Base-by-base conservation (phyloP, 2,888 invertebrate species). In the Philhelius pedissequus region DNA sequence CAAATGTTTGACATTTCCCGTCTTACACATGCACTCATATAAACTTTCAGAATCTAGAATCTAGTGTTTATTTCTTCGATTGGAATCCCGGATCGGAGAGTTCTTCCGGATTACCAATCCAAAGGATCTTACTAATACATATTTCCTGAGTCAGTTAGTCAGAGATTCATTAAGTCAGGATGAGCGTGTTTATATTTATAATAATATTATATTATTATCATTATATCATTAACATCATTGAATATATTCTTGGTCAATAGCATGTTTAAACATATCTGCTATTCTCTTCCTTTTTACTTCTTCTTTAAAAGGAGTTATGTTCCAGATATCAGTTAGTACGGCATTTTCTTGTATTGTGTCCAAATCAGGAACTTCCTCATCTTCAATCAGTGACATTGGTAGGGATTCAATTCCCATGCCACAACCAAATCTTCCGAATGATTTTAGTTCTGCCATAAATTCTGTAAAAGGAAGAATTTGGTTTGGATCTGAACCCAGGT, bases 201-300 rank as follows among this genome's bases (percentile, higher is more conserved):
- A n/a, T n/a, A n/a, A n/a, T n/a, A 30, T 30, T 30, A 30, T 30
- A 30, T 7, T 5, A 30, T 38, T 38, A n/a, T 38, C 6, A 38
- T 38, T n/a, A n/a, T 38, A n/a, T 5, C 4, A 4, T n/a, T 1
- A 18, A 15, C 9, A 18, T 87, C 87, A 90, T 62, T 89, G 87
- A 48, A 91, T 88, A 87, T 93, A 95, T 9, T 93, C 94, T 86
- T 92, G 92, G 87, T 95, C 94, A 1, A 94, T 93, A 43, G 94
- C 94, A 89, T 95, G 94, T 40, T 94, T 93, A 8, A 95, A 92
- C 27, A 94, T 92, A 82, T 94, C 93, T 0, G 95, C 95, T 56
- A 95, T 92, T 48, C 95, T 92, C 45, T 92, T 90, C 22, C 94
- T 92, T 7, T 94, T 94, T 18, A 92, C 92, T 83, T 93, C 91